Evolutionary conservation across 2,113 vertebrate genomes (phyloP), one percentile per base, ranked within the genome.

Genomic region (Archocentrus centrarchus): DNA sequence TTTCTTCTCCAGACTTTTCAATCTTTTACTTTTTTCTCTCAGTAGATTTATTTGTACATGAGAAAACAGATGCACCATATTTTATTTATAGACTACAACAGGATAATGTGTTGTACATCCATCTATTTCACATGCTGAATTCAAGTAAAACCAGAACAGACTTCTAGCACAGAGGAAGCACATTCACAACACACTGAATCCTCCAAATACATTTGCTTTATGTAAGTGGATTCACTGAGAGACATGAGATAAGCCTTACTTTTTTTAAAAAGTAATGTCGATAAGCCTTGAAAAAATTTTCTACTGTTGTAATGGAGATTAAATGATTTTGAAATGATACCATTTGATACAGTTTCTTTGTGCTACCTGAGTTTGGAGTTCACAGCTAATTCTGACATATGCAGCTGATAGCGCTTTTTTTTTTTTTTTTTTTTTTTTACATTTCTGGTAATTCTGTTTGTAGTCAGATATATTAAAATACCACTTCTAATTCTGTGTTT

Each of bases 11-110:
- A 73, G n/a, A 80, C 44, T 32, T 35, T 57, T 1, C 22, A 60
- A 18, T 58, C 44, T 9, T 2, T 37, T 30, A 20, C 44, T 39
- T 18, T 37, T n/a, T 14, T 35, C n/a, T 76, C 53, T 7, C 44
- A 50, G 1, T 27, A 37, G 41, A 77, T 44, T 83, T 61, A 47
- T 80, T 80, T 80, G 7, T 75, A 59, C 41, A 78, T 0, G 5
- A 77, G 47, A 13, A 86, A 83, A 81, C 75, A 79, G 62, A 68
- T 24, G 11, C 55, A 6, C 6, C 35, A 79, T 89, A 27, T 73
- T 68, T 90, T 76, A 87, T 87, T 83, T 37, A 86, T 76, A 44
- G 59, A 61, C 11, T 58, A 61, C 82, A 83, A 55, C 59, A 18
- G 30, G 17, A 18, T 17, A 7, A 59, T 79, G 30, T 35, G 77